Percentiles rank a stretch among this genome's conserved stretches.
Conservation (phyloP, 2,113 vertebrate species). For the Cyanoramphus novaezelandiae region DNA sequence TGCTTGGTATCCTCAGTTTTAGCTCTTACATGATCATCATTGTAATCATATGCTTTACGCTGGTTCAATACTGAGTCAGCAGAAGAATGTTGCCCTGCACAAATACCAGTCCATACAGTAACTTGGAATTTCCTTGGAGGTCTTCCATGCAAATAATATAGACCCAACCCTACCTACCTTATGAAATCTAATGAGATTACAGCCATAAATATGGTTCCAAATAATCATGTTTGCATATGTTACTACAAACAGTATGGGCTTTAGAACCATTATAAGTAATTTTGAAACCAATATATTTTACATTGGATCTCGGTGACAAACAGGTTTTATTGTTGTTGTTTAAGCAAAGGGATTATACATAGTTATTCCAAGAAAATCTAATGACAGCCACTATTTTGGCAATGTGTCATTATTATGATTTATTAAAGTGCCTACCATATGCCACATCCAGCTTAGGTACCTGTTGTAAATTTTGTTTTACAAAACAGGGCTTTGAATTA, state of each 20-base stretch:
- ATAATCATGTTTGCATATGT: not conserved
- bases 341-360: not conserved
- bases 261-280: not conserved
- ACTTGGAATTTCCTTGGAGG: constrained; percentile 28
- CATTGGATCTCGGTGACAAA: not conserved
- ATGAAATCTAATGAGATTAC: not conserved
- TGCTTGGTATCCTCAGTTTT: not conserved
- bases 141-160: not conserved
- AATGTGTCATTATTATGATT: not conserved
- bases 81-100: not conserved
- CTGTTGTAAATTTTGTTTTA: not conserved
- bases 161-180: not conserved
- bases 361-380: not conserved
- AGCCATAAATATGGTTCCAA: not conserved
- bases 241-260: not conserved
- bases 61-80: not conserved
- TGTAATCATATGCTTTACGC: not conserved
- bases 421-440: not conserved
- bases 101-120: not conserved
- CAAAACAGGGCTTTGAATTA: not conserved
- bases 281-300: not conserved
- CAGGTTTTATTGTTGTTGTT: not conserved
- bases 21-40: not conserved
- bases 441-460: not conserved
- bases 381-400: not conserved